Percentiles rank a stretch among this genome's conserved stretches.
Evolutionary conservation across 2,888 invertebrate genomes (phyloP).

Genomic region (Tryphoninae sp.): DNA sequence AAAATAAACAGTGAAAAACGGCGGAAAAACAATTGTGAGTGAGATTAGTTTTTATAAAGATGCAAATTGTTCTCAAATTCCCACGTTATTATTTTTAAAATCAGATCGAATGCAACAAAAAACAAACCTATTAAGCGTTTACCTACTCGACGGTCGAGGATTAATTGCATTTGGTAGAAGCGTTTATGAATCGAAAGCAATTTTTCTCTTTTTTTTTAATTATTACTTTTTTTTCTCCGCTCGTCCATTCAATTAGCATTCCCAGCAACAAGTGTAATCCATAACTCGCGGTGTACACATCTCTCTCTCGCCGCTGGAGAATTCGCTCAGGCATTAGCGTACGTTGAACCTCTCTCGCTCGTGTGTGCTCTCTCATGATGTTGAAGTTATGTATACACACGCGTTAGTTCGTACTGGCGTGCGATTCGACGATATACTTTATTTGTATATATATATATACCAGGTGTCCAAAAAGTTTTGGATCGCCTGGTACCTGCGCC

Average conservation of each 20-base stretch:
- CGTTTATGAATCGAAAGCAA: slow-evolving; percentile 35
- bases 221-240: slow-evolving; percentile 23
- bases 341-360: slow-evolving; percentile 45
- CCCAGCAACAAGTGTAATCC: slow-evolving; percentile 39
- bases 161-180: slow-evolving; percentile 14
- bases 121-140: background rate
- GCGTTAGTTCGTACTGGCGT: slow-evolving; percentile 4
- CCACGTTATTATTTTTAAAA: background rate
- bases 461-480: too few species aligned
- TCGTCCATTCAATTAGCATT: slow-evolving; percentile 50
- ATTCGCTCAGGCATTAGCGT: slow-evolving; percentile 59
- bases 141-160: background rate
- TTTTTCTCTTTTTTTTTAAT: slow-evolving; percentile 31
- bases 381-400: slow-evolving; percentile 37
- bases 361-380: background rate
- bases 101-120: background rate
- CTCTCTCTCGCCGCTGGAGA: slow-evolving; percentile 41
- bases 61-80: background rate
- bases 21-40: too few species aligned
- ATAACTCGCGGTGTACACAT: slow-evolving; percentile 49
- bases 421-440: slow-evolving; percentile 4
- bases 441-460: background rate
- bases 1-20: too few species aligned
- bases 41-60: too few species aligned
- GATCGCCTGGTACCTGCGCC: too few species aligned